phyloP scores from a whole-genome alignment of 2,888 invertebrate genomes.

The Lepidochitona cinerea region DNA sequence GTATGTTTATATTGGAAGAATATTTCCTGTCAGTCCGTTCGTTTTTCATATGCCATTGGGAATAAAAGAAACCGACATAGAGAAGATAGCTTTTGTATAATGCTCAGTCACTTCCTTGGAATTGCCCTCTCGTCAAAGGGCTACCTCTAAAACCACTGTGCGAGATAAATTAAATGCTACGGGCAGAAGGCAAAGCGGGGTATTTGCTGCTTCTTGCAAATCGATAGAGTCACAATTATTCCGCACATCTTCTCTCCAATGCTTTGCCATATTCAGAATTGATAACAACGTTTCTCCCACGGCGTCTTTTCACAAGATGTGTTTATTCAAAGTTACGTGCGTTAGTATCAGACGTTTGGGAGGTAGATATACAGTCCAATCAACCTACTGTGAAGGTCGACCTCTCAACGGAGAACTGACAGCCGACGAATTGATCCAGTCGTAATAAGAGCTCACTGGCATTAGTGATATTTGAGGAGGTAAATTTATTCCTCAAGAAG shows the following conservation, averaged over 20 bases:
- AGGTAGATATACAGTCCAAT: background rate
- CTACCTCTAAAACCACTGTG: background rate
- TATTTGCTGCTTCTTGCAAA: background rate
- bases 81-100: background rate
- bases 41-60: background rate
- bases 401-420: background rate
- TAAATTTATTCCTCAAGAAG: constrained; percentile 1
- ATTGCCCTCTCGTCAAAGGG: background rate
- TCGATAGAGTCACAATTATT: constrained; percentile 3
- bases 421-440: background rate
- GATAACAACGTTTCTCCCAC: background rate
- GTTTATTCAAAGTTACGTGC: background rate
- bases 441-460: background rate
- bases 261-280: background rate
- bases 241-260: background rate
- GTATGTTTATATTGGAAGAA: too few relatives aligned
- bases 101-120: background rate
- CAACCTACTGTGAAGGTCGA: background rate
- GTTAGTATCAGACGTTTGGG: background rate
- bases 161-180: background rate
- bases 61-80: background rate
- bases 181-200: background rate
- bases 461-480: constrained; percentile 1
- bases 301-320: constrained; percentile 1
- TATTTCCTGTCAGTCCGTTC: background rate